A percentile compares a stretch with the other conserved stretches of the same genome.
These are phyloP conservation scores for Dipodomys ordii DNA, from an alignment of 2,113 vertebrate species.

Conservation along the genomic window DNA sequence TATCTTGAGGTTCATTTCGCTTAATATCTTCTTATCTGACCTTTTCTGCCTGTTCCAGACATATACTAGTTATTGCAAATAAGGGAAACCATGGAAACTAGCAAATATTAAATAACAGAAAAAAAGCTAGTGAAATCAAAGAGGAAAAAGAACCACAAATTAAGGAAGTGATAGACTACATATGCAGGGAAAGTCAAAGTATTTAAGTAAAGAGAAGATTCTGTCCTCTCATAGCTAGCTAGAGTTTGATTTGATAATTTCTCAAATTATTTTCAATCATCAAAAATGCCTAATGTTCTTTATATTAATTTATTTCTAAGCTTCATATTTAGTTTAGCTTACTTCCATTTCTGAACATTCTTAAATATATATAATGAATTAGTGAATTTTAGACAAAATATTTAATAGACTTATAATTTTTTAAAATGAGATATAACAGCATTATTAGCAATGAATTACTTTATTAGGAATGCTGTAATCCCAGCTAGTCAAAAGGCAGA, in stretches of 20 bases:
- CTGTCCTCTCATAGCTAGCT: background rate
- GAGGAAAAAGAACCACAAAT: background rate
- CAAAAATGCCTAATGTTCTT: background rate
- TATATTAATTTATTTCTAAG: slow-evolving; percentile 19
- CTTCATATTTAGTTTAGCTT: background rate
- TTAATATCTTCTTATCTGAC: no score
- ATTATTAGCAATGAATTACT: background rate
- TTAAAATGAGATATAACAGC: slow-evolving; percentile 41
- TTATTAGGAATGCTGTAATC: background rate
- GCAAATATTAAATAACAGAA: slow-evolving; percentile 26
- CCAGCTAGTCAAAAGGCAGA: no score
- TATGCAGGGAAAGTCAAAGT: background rate
- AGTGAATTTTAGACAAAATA: slow-evolving; percentile 46
- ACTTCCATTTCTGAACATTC: slow-evolving; percentile 36
- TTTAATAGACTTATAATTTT: no score
- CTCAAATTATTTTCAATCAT: background rate
- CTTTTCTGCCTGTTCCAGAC: no score
- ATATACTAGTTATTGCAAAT: no score
- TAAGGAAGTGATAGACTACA: background rate
- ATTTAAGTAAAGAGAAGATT: slow-evolving; percentile 9
- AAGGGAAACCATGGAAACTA: no score
- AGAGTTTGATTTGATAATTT: background rate
- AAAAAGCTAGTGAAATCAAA: slow-evolving; percentile 31
- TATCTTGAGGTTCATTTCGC: no score
- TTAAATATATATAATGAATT: slow-evolving; percentile 3